Evolutionary conservation across 2,888 invertebrate genomes (phyloP), one percentile per base, ranked within the genome.

Genomic region (Pristionchus exspectatus): DNA sequence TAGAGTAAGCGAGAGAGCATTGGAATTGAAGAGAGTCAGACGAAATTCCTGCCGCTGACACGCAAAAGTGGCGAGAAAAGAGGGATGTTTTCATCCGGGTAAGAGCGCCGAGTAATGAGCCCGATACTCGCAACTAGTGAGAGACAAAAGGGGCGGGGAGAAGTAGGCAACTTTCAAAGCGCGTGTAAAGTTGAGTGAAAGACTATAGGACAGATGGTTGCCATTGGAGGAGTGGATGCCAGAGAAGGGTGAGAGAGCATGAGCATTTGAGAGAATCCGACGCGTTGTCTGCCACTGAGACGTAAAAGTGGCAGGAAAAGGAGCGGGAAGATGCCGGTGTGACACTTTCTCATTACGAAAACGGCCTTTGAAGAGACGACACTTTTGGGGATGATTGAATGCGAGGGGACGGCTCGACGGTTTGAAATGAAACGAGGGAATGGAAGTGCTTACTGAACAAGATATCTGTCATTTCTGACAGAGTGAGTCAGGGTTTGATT

Each of bases 331-430:
- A 72, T 16, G 72, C 72, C n/a, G 72, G 33, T 30, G 69, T 69
- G 72, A 72, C 72, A 72, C 72, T 72, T 72, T 72, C 72, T 72
- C 72, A 72, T 72, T 72, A 72, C 72, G 72, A 72, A 72, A 72
- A 30, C 72, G 72, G 72, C 72, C 72, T 72, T 72, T 72, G 14
- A 21, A 72, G 72, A 50, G 44, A 50, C 30, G 72, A 14, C 30
- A 72, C 72, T 72, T 72, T 30, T 2, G 33, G 44, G 72, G 72
- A 33, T 72, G 72, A 72, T 72, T 72, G 72, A 30, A 33, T 18
- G 33, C 66, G 38, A n/a, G 66, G 59, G 59, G 24, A n/a, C 66
- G 12, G 66, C 66, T 66, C n/a, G n/a, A 9, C 63, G 24, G 21
- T 21, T 14, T 12, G n/a, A 27, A 27, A 66, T 66, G 66, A n/a